phyloP scores from a whole-genome alignment of 1,140 invertebrate genomes.

The Drosophila seguyi region DNA sequence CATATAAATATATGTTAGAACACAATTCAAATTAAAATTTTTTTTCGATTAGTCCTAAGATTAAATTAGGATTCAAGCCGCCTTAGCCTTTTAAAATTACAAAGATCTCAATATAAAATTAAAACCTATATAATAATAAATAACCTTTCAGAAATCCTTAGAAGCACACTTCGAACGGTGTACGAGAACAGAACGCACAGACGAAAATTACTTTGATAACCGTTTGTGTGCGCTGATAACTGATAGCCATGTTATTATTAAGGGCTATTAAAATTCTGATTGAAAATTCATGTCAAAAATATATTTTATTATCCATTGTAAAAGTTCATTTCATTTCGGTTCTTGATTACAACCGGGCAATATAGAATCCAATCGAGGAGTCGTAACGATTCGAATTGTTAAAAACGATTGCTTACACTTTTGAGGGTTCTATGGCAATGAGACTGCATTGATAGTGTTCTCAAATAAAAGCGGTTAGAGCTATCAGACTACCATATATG shows the following conservation, averaged over 20 bases:
- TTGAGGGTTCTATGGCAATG: conserved; percentile 14
- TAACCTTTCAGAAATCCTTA: background rate
- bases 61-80: background rate
- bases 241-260: conserved; percentile 85
- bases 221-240: conserved; percentile 77
- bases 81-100: background rate
- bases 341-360: conserved; percentile 63
- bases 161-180: background rate
- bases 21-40: too few relatives aligned
- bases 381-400: conserved; percentile 36
- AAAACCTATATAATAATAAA: background rate
- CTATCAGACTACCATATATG: conserved; percentile 37
- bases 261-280: conserved; percentile 85
- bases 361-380: conserved; percentile 35
- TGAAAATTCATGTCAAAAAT: conserved; percentile 85
- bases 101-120: background rate
- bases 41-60: background rate
- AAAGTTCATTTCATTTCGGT: conserved; percentile 69
- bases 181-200: conserved; percentile 26
- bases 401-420: conserved; percentile 37
- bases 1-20: too few relatives aligned
- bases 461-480: conserved; percentile 28
- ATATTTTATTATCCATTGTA: conserved; percentile 79
- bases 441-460: conserved; percentile 27
- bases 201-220: conserved; percentile 76